Base-by-base conservation (phyloP, 2,113 vertebrate species). In the Oreochromis spilurus region DNA sequence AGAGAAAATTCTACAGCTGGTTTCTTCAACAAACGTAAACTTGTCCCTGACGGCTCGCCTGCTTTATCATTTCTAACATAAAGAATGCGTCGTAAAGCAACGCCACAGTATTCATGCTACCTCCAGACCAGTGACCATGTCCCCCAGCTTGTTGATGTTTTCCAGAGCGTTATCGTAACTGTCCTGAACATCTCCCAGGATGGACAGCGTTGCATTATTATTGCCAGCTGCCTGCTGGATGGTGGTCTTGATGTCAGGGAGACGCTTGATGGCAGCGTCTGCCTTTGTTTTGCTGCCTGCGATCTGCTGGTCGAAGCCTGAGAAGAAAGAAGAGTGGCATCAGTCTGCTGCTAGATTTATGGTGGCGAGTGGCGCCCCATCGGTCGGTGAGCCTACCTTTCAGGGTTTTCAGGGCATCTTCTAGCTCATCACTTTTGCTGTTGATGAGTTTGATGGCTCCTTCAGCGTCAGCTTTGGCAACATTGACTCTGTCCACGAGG, bases 241-340 rank as follows among this genome's bases (percentile, higher is more conserved):
- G 91, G 93, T 97, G 85, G 62, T 92, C 34, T 92, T 97, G 93
- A 99, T 97, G 52, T 77, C 45, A 0, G 95, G 94, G 5, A 99
- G 96, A 83, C 94, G 97, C 6, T 57, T 91, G 94, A 98, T 97
- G 84, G 97, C 97, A 1, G 94, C 95, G 26, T 97, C 95, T 0
- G 97, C 97, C 88, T 95, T 93, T 40, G 90, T 90, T 90, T 94
- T 97, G 84, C 92, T 96, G 29, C 70, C 83, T 8, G 67, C 94
- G 1, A 98, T 96, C 92, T 97, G 96, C 79, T 96, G 87, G 90
- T 97, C 97, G 57, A 98, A 99, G 40, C 96, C 99, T 99, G 83
- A 7, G 45, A 21, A 60, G 19, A 72, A 53, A n/a, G 62, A 38
- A 11, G 82, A 81, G 79, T 13, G 26, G 17, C 1, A 5, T 17